phyloP scores from a whole-genome alignment of 2,113 vertebrate genomes.

The Vicugna pacos region DNA sequence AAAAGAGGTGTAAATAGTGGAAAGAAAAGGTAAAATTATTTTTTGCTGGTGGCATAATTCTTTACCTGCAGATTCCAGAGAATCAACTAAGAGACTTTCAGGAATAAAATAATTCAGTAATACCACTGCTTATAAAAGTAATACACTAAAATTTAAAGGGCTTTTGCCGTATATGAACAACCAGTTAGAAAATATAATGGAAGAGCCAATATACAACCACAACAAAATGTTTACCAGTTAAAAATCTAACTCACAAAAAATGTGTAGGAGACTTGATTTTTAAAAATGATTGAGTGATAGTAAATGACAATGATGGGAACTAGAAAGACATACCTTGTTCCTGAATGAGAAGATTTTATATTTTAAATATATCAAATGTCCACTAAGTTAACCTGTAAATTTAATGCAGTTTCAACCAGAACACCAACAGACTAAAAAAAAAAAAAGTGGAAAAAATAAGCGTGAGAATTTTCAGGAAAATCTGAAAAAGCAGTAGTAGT shows the following conservation, averaged over 20 bases:
- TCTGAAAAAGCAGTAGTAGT: background rate
- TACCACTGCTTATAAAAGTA: background rate
- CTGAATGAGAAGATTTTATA: background rate
- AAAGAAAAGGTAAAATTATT: slow-evolving; percentile 15
- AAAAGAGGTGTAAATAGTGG: background rate
- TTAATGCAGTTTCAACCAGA: background rate
- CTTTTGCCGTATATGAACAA: background rate
- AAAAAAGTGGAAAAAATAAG: background rate
- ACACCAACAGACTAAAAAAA: background rate
- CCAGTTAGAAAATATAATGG: background rate
- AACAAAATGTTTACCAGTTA: background rate
- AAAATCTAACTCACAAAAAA: slow-evolving; percentile 1
- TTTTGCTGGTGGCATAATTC: background rate
- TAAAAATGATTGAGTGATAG: background rate
- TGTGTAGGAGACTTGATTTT: background rate
- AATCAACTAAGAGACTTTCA: background rate
- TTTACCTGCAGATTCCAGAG: background rate
- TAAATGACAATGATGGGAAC: background rate
- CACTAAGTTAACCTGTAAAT: background rate
- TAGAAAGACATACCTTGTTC: slow-evolving; percentile 3
- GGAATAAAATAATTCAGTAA: slow-evolving; percentile 41
- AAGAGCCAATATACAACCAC: background rate
- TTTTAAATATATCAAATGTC: background rate
- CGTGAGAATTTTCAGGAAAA: background rate
- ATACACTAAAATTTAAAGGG: slow-evolving; percentile 35